Conservation (phyloP, 1,140 invertebrate species). For the Drosophila busckii region DNA sequence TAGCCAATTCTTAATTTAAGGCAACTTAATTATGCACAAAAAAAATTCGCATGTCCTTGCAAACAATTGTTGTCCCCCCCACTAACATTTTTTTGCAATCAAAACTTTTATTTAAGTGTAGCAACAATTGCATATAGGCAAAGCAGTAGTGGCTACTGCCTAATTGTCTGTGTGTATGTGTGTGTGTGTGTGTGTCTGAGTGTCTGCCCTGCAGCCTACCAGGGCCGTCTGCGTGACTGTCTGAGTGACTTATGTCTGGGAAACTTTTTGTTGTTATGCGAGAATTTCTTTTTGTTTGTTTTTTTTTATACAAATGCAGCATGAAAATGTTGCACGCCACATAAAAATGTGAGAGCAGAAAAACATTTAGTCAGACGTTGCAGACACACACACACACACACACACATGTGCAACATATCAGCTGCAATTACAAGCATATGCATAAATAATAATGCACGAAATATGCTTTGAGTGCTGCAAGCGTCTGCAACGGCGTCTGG, state of each 20-base stretch:
- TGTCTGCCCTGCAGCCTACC: constrained; percentile 45
- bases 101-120: background rate
- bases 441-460: constrained; percentile 76
- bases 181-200: constrained; percentile 55
- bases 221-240: constrained; percentile 40
- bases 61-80: too few relatives aligned
- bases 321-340: constrained; percentile 46
- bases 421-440: constrained; percentile 61
- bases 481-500: constrained; percentile 7
- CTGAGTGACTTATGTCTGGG: constrained; percentile 78
- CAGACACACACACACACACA: constrained; percentile 25
- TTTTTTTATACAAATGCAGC: constrained; percentile 53
- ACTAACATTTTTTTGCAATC: too few relatives aligned
- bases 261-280: constrained; percentile 54
- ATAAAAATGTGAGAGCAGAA: constrained; percentile 11
- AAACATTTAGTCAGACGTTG: constrained; percentile 34
- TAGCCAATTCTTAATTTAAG: too few relatives aligned
- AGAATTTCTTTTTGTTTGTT: background rate
- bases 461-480: constrained; percentile 61
- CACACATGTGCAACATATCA: constrained; percentile 2
- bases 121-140: constrained; percentile 23
- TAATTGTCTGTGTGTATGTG: constrained; percentile 63
- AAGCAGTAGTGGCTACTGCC: constrained; percentile 26
- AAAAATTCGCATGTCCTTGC: too few relatives aligned
- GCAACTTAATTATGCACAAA: too few relatives aligned